Evolutionary conservation across 2,888 invertebrate species (phyloP).

Genomic region (Dioctria rufipes): DNA sequence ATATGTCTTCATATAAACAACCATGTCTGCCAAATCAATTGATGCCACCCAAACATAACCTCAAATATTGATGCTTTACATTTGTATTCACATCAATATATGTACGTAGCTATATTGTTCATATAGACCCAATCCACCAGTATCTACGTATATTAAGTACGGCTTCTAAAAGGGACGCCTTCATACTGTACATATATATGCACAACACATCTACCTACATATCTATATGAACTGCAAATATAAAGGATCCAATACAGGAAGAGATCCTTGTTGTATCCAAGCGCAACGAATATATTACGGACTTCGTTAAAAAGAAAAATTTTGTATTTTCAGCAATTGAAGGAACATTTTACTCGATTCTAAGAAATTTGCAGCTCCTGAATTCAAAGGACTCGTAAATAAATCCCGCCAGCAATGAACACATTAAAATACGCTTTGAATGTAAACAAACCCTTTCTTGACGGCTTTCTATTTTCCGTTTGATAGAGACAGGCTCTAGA

Average conservation of each 20-base stretch:
- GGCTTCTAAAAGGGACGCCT: not conserved
- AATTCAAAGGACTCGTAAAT: not conserved
- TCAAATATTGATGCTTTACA: slow-evolving; percentile 43
- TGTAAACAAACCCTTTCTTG: slow-evolving; percentile 31
- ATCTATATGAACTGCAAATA: slow-evolving; percentile 23
- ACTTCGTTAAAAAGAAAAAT: slow-evolving; percentile 16
- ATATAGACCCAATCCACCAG: too few relatives aligned
- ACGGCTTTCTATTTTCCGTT: not conserved
- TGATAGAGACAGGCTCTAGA: not conserved
- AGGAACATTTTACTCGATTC: slow-evolving; percentile 36
- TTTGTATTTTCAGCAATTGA: slow-evolving; percentile 42
- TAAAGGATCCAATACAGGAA: slow-evolving; percentile 24
- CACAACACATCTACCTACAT: not conserved
- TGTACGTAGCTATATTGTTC: too few relatives aligned
- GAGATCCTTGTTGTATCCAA: slow-evolving; percentile 29
- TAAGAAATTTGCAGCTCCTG: slow-evolving; percentile 36
- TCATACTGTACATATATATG: not conserved
- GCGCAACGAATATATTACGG: slow-evolving; percentile 40
- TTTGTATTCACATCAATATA: not conserved
- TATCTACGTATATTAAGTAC: not conserved
- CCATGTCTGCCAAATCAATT: slow-evolving; percentile 37
- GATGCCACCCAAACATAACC: slow-evolving; percentile 49
- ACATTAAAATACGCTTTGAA: slow-evolving; percentile 32
- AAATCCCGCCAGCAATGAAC: slow-evolving; percentile 18
- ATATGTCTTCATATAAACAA: slow-evolving; percentile 34